Percentiles rank a stretch among this genome's conserved stretches.
phyloP scores from a whole-genome alignment of 2,888 invertebrate species.

The Glomeris marginata region DNA sequence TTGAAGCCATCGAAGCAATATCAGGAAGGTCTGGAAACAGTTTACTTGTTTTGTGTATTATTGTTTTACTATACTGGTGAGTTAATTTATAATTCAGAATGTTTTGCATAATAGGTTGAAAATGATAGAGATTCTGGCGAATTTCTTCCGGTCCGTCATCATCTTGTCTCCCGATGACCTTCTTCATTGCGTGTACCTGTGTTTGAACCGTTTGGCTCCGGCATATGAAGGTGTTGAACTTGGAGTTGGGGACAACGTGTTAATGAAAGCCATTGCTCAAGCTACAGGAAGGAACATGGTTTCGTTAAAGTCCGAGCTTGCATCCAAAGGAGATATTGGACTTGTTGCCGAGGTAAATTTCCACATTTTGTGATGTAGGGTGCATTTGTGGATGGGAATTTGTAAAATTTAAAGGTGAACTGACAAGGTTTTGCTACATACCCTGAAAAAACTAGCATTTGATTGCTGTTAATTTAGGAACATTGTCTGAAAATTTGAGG shows the following conservation, averaged over 20 bases:
- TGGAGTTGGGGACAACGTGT: slow-evolving; percentile 85
- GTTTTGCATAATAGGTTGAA: slow-evolving; percentile 54
- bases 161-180: slow-evolving; percentile 77
- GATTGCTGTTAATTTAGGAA: too few relatives aligned
- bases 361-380: background rate
- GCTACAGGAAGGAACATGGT: slow-evolving; percentile 71
- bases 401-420: too few relatives aligned
- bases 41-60: background rate
- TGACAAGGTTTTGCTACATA: too few relatives aligned
- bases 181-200: slow-evolving; percentile 76
- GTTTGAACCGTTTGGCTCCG: slow-evolving; percentile 90
- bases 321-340: slow-evolving; percentile 72
- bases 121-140: slow-evolving; percentile 79
- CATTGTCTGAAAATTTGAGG: too few relatives aligned
- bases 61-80: background rate
- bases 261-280: slow-evolving; percentile 87
- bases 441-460: too few relatives aligned
- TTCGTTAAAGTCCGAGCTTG: slow-evolving; percentile 59
- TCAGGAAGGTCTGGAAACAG: slow-evolving; percentile 19
- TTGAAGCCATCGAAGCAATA: slow-evolving; percentile 72
- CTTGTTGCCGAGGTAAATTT: slow-evolving; percentile 58
- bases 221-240: slow-evolving; percentile 82
- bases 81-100: background rate
- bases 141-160: slow-evolving; percentile 83
- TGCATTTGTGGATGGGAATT: background rate